phyloP scores from a whole-genome alignment of 1,140 invertebrate genomes.

The Cydia amplana region DNA sequence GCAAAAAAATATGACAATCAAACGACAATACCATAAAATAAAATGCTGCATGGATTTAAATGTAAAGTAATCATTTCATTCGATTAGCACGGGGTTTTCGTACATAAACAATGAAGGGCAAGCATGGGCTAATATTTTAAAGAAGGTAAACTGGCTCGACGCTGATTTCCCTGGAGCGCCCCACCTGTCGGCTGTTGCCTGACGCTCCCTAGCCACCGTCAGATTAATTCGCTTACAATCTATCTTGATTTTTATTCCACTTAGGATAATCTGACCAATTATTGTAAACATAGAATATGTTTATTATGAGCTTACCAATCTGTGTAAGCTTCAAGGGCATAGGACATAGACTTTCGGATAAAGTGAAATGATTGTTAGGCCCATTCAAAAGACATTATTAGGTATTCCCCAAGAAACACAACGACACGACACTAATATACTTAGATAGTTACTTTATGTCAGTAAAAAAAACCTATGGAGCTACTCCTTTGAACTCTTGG shows the following conservation, averaged over 20 bases:
- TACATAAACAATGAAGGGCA: conserved; percentile 14
- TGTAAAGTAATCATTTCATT: background rate
- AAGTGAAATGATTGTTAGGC: no score
- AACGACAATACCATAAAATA: no score
- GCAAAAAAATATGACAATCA: background rate
- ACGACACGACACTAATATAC: no score
- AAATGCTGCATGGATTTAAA: background rate
- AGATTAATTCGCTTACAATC: conserved; percentile 23
- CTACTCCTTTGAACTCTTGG: no score
- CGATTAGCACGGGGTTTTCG: background rate
- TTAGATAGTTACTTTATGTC: no score
- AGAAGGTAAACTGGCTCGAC: conserved; percentile 41
- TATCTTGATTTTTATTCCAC: background rate
- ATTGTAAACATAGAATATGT: background rate
- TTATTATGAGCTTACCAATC: no score
- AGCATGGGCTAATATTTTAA: conserved; percentile 56
- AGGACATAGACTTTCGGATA: no score
- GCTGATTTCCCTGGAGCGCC: conserved; percentile 59
- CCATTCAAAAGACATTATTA: no score
- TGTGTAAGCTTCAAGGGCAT: no score
- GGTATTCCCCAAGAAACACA: no score
- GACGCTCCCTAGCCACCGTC: conserved; percentile 1
- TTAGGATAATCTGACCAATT: background rate
- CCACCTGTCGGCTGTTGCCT: conserved; percentile 44
- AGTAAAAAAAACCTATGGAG: no score